A percentile compares a stretch with the other conserved stretches of the same genome.
phyloP scores from a whole-genome alignment of 2,113 vertebrate genomes.

The Platichthys flesus region DNA sequence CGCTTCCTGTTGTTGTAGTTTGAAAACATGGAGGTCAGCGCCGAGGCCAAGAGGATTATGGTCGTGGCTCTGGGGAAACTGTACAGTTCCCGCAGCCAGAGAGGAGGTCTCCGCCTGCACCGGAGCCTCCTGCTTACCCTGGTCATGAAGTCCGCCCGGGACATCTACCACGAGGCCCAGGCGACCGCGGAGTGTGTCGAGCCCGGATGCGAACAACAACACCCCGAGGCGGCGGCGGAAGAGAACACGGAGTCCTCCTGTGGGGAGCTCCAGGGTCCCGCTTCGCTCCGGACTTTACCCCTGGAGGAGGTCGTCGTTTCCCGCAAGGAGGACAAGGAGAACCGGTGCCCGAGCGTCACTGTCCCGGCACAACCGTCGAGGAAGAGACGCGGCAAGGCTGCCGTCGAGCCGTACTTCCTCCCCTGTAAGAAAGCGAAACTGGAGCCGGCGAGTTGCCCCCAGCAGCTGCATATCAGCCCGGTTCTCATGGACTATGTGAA shows the following conservation, averaged over 20 bases:
- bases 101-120: conserved; percentile 73
- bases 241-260: not conserved
- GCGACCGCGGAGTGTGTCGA: not conserved
- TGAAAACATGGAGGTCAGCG: conserved; percentile 70
- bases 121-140: conserved; percentile 70
- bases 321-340: conserved; percentile 51
- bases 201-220: not conserved
- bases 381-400: conserved; percentile 61
- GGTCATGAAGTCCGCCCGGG: conserved; percentile 74
- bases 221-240: not conserved
- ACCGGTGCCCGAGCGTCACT: not conserved
- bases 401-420: conserved; percentile 65
- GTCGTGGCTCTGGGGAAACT: conserved; percentile 74
- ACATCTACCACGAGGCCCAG: conserved; percentile 71
- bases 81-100: conserved; percentile 68
- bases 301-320: not conserved
- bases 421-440: conserved; percentile 71
- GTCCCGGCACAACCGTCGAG: conserved; percentile 38
- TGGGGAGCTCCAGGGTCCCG: not conserved
- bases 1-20: too few species aligned
- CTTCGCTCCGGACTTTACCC: not conserved
- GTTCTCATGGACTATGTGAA: conserved; percentile 60
- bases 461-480: conserved; percentile 16
- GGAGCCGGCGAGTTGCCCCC: conserved; percentile 21
- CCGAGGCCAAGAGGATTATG: conserved; percentile 77